These are phyloP conservation scores for Entomyzon cyanotis DNA, from an alignment of 2,113 vertebrate genomes.

Conservation along the genomic window DNA sequence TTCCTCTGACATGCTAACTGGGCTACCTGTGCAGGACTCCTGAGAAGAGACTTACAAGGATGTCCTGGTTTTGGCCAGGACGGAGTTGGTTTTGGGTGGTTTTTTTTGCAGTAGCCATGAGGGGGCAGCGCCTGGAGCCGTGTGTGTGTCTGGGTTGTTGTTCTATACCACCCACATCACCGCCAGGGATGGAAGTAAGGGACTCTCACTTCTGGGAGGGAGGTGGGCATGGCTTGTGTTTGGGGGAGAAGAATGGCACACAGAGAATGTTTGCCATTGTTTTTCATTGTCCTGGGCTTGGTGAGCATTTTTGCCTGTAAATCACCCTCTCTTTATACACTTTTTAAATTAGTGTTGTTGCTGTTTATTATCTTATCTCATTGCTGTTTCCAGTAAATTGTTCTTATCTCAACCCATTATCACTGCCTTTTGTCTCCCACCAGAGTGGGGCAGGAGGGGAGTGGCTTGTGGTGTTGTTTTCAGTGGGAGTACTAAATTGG, in stretches of 20 bases:
- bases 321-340: background rate
- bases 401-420: background rate
- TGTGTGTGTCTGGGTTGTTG: background rate
- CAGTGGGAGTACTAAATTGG: background rate
- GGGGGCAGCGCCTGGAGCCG: background rate
- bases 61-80: background rate
- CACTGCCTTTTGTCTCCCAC: background rate
- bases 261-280: background rate
- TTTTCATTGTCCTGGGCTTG: accelerated
- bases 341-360: background rate
- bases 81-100: background rate
- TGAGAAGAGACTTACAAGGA: background rate
- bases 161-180: background rate
- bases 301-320: background rate
- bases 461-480: background rate
- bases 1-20: background rate
- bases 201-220: background rate
- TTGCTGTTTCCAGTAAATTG: background rate
- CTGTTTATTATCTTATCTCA: background rate
- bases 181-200: background rate
- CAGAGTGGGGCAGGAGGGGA: background rate
- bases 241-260: accelerated
- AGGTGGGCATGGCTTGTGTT: accelerated
- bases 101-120: background rate
- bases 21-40: background rate